phyloP scores from a whole-genome alignment of 2,888 invertebrate genomes.

The Atherix ibis region DNA sequence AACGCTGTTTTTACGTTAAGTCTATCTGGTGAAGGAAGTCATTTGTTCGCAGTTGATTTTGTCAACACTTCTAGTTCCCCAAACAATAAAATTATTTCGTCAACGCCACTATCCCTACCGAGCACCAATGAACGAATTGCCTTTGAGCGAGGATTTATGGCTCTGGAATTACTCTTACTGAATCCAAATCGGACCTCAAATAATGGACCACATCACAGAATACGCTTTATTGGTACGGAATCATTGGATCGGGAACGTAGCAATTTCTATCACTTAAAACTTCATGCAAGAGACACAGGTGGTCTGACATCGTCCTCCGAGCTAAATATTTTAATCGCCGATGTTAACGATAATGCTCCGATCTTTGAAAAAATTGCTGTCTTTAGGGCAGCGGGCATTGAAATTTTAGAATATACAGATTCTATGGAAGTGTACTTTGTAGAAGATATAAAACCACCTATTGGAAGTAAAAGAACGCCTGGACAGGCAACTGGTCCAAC shows the following conservation, averaged over 20 bases:
- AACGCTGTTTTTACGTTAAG: slow-evolving; percentile 54
- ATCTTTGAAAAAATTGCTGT: slow-evolving; percentile 53
- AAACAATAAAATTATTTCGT: slow-evolving; percentile 11
- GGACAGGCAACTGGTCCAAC: neutral
- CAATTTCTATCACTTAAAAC: slow-evolving; percentile 46
- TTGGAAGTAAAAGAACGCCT: neutral
- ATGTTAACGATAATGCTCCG: slow-evolving; percentile 71
- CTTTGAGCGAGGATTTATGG: slow-evolving; percentile 27
- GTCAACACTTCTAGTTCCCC: slow-evolving; percentile 40
- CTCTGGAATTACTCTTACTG: slow-evolving; percentile 26
- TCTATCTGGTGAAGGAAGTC: slow-evolving; percentile 58
- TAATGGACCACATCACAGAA: slow-evolving; percentile 23
- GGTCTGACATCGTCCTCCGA: slow-evolving; percentile 59
- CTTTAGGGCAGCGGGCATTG: slow-evolving; percentile 48
- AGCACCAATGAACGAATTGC: slow-evolving; percentile 30
- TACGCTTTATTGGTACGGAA: slow-evolving; percentile 25
- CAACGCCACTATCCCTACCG: slow-evolving; percentile 16
- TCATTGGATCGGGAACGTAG: slow-evolving; percentile 61
- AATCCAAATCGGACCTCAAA: slow-evolving; percentile 22
- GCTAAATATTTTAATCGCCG: slow-evolving; percentile 51
- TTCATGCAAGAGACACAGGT: slow-evolving; percentile 62
- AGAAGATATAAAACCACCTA: slow-evolving; percentile 17
- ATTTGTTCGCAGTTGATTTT: slow-evolving; percentile 41
- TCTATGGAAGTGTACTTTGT: slow-evolving; percentile 35
- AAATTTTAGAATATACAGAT: slow-evolving; percentile 44